phyloP scores from a whole-genome alignment of 1,140 invertebrate species.

The Lepeophtheirus salmonis region DNA sequence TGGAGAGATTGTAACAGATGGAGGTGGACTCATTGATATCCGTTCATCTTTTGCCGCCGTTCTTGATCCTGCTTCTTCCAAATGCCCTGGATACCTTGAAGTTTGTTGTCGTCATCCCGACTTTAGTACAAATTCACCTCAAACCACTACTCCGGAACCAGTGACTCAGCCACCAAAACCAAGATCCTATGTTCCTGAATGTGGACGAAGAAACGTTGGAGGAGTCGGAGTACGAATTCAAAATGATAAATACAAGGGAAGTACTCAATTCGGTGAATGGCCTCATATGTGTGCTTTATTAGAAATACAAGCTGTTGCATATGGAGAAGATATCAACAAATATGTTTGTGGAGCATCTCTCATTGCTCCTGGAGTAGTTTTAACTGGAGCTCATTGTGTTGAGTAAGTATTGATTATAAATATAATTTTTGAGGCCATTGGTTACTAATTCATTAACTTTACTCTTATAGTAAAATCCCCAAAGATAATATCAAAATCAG shows the following conservation, averaged over 20 bases:
- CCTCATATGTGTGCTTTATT: constrained; percentile 27
- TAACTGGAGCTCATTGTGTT: constrained; percentile 38
- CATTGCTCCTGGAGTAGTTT: constrained; percentile 30
- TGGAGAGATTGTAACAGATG: constrained; percentile 43
- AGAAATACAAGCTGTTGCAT: constrained; percentile 17
- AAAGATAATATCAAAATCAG: constrained; percentile 30
- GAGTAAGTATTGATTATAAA: not conserved
- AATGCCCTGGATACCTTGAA: constrained; percentile 23
- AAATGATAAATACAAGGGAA: constrained; percentile 28
- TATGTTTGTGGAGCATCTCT: constrained; percentile 34
- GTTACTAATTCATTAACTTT: not conserved
- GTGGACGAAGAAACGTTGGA: constrained; percentile 45
- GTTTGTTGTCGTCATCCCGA: constrained; percentile 27
- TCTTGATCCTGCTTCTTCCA: constrained; percentile 18
- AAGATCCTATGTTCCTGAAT: constrained; percentile 30
- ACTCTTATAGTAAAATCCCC: not conserved
- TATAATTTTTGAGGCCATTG: not conserved
- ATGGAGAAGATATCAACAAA: constrained; percentile 22
- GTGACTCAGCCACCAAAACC: constrained; percentile 8
- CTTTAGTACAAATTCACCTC: constrained; percentile 16
- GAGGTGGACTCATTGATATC: constrained; percentile 53
- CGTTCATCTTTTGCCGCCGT: constrained; percentile 24
- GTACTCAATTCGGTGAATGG: constrained; percentile 28
- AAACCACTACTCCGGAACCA: not conserved
- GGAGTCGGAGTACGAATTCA: constrained; percentile 49